These are phyloP conservation scores for Gymnorhina tibicen DNA, from an alignment of 2,113 vertebrate genomes.

Conservation along the genomic window DNA sequence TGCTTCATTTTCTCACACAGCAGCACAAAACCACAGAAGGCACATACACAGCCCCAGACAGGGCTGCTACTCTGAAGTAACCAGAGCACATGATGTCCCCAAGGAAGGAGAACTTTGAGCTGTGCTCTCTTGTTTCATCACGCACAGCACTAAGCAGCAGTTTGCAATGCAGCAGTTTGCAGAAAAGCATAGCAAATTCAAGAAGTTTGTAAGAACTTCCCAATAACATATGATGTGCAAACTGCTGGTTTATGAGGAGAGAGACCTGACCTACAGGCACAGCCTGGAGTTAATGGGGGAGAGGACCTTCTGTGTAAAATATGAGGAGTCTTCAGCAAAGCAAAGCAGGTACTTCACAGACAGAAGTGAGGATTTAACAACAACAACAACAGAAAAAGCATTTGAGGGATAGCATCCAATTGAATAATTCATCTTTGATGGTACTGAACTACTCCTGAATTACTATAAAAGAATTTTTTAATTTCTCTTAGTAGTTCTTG, in stretches of 20 bases:
- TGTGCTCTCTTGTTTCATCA: accelerated
- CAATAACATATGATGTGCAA: neutral
- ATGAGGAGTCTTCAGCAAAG: neutral
- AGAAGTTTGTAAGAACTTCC: neutral
- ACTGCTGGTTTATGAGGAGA: neutral
- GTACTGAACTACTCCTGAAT: neutral
- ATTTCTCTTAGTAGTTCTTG: neutral
- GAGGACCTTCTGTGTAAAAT: neutral
- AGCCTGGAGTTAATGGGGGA: neutral
- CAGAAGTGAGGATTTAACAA: neutral
- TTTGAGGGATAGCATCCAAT: neutral
- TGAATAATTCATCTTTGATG: neutral
- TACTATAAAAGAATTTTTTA: neutral
- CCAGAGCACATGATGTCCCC: neutral
- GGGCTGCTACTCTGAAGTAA: neutral
- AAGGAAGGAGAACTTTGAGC: neutral
- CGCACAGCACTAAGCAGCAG: neutral
- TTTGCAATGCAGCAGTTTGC: neutral
- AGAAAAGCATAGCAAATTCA: neutral
- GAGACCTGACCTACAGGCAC: neutral
- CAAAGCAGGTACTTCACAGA: neutral
- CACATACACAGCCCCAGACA: neutral
- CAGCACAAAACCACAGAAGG: neutral
- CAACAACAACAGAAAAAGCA: neutral
- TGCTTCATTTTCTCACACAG: neutral